Base-by-base conservation (phyloP, 2,888 invertebrate genomes). In the Callyntrura guangdongensis region DNA sequence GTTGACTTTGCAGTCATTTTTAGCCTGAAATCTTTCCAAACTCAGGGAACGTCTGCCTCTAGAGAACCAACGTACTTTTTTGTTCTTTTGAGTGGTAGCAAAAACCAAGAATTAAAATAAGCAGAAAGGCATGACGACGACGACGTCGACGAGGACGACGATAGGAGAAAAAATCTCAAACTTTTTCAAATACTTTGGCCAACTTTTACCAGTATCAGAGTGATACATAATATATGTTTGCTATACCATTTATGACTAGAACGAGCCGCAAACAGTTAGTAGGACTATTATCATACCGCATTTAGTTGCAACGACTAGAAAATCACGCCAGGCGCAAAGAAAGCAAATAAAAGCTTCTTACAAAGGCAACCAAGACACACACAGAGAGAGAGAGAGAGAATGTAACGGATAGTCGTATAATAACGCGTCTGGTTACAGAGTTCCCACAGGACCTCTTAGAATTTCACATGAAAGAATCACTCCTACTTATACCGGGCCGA, bases 381-480 rank as follows among this genome's bases (percentile, higher is more conserved):
- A n/a, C n/a, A n/a, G 72, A 25, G 36, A 72, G 17, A 59, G 56
- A 36, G 45, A 20, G 67, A 83, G 64, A 74, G 49, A 59, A 77
- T 89, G 74, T 83, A 83, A 89, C 49, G 89, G 77, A 89, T 69
- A 84, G 49, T 81, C 27, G 69, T 77, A 49, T 79, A 79, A 79
- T 84, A 67, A 84, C 69, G 84, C 84, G 53, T 69, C 69, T 45
- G 69, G 69, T 84, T 69, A 84, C 84, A 17, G 45, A 69, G 56
- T 47, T 69, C 86, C 86, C 86, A 77, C 61, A 86, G 86, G 86
- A 86, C 86, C 86, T 86, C 77, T 86, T 86, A 86, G 61, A 77
- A 86, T 86, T 86, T 86, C 72, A 47, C 83, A 84, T 56, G 85
- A 74, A 85, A 85, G 72, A 69, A 72, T 82, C 82, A 64, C 82